Percentiles rank a stretch among this genome's conserved stretches.
These are phyloP conservation scores for Choloepus didactylus DNA, from an alignment of 2,797 vertebrate species.

Conservation along the genomic window DNA sequence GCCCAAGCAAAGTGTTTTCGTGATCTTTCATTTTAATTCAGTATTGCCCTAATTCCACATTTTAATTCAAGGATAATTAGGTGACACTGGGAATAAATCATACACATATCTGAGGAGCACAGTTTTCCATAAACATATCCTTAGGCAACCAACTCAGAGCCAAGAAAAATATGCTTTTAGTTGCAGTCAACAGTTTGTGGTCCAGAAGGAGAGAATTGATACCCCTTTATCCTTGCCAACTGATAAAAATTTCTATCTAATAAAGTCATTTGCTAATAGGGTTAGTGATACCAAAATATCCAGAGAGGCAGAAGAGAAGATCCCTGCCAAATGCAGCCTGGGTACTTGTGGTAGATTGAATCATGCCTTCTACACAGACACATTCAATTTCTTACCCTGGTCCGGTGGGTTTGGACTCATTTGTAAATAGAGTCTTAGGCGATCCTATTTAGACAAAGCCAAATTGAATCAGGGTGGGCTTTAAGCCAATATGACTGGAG, in stretches of 20 bases:
- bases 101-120: background rate
- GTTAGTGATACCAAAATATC: background rate
- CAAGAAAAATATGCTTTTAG: background rate
- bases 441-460: too few species aligned
- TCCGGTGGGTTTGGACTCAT: too few species aligned
- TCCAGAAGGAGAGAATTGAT: background rate
- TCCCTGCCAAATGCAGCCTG: background rate
- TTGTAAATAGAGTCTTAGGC: too few species aligned
- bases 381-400: too few species aligned
- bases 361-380: background rate
- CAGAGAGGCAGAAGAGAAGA: background rate
- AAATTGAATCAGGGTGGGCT: too few species aligned
- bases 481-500: too few species aligned
- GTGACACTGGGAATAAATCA: background rate
- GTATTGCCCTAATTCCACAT: background rate
- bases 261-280: background rate
- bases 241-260: background rate
- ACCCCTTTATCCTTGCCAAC: background rate
- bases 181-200: background rate
- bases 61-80: background rate
- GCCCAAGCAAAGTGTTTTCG: background rate
- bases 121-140: slow-evolving; percentile 7
- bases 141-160: slow-evolving; percentile 3
- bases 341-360: background rate
- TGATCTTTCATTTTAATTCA: slow-evolving; percentile 58